Base-by-base conservation (phyloP, 2,797 vertebrate species). In the Dallia pectoralis region DNA sequence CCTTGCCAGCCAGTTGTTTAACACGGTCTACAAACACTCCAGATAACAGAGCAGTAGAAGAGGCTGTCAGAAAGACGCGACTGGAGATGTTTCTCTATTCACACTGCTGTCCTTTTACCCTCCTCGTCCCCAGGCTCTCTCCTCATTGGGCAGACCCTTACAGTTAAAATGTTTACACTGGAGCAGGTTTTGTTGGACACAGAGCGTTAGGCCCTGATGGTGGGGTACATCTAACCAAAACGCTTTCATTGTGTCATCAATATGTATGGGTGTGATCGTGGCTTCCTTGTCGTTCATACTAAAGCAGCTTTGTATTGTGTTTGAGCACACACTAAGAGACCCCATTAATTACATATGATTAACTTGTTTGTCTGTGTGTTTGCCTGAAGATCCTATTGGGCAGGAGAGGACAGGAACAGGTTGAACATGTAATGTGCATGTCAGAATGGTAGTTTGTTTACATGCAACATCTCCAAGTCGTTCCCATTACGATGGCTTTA, bases 11-110 rank as follows among this genome's bases (percentile, higher is more conserved):
- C 64, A 82, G 84, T 88, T 89, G 85, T 87, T 91, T 63, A 79
- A 79, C 81, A 82, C 78, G 83, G 84, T 86, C 85, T 89, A 90
- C 87, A 88, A 91, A 91, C 85, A 86, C 79, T 81, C 80, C 75
- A 82, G 84, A 90, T 86, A 85, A 84, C 77, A 83, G 75, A 77
- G 69, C 62, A 72, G 75, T 71, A 75, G 80, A 85, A 85, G 85
- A 81, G 73, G 82, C 85, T 90, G 88, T 88, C 87, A 87, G 30
- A 71, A 19, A 66, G 88, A 88, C 84, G 82, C 77, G 77, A 74
- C 71, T 22, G 8, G 51, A 53, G 71, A 63, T 4, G 36, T 79
- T 89, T 64, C 75, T 85, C 64, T 33, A 71, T 81, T 77, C 79
- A 48, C 27, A n/a, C n/a, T n/a, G n/a, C n/a, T n/a, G n/a, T n/a